Base-by-base conservation (phyloP, 2,888 invertebrate species). In the Holacanthella duospinosa region DNA sequence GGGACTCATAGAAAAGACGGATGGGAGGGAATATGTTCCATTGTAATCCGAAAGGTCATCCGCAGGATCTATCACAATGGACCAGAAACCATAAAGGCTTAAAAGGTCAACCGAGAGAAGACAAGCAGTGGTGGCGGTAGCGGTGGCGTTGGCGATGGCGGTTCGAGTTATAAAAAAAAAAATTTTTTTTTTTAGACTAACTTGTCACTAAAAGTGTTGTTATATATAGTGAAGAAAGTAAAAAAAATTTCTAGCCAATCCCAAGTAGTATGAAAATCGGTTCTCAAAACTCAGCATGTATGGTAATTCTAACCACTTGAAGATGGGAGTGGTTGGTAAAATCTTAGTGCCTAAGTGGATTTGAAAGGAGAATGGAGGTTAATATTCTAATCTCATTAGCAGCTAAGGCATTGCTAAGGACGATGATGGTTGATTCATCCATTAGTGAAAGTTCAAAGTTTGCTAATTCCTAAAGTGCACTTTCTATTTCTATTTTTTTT, bases 391-490 rank as follows among this genome's bases (percentile, higher is more conserved):
- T 65, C 63, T 63, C 65, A 65, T 63, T 63, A 65, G 60, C 27
- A 55, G 53, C 53, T n/a, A 4, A 48, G 12, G 21, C 4, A 9
- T 43, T 60, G 53, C 53, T n/a, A 4, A 48, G 12, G 21, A 21
- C 48, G 21, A 48, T 24, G 27, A n/a, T 28, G 25, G 2, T 55
- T 53, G 58, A 63, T 54, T 43, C 55, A 59, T 48, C 62, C 59
- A 62, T 64, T 64, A 62, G 62, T 59, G 61, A 59, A 62, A 64
- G 62, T 68, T 68, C 66, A 64, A 68, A 68, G 64, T 68, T 68
- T 68, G 66, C 64, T 66, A 66, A 66, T 66, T 66, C 62, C 61
- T 63, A 64, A 66, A 68, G 66, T 66, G 68, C 68, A 66, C 65
- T 67, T 65, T 64, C 61, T 59, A n/a, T n/a, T n/a, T 43, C 56